Evolutionary conservation across 2,888 invertebrate species (phyloP).

Genomic region (Orchesellides sinensis): DNA sequence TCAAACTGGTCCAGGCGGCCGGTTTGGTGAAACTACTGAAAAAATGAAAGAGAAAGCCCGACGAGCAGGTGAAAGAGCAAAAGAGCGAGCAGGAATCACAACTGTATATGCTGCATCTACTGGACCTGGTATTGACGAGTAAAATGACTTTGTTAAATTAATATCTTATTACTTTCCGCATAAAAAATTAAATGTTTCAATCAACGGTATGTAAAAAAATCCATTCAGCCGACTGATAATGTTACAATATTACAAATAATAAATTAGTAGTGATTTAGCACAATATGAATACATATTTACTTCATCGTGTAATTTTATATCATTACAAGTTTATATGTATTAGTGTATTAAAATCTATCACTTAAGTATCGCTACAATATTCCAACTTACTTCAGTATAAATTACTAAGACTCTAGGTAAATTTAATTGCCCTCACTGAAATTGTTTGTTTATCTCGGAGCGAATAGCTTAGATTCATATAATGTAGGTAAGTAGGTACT

Average conservation of each 20-base stretch:
- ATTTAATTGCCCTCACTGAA: too few species aligned
- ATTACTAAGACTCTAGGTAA: too few species aligned
- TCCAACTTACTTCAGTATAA: too few species aligned
- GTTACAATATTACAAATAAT: neutral
- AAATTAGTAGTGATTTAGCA: neutral
- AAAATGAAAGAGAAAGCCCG: constrained; percentile 89
- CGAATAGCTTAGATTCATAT: too few species aligned
- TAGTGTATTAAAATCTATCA: too few species aligned
- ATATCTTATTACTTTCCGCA: neutral
- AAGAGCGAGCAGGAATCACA: constrained; percentile 78
- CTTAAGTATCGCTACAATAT: too few species aligned
- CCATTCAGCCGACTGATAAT: neutral
- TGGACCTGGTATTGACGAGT: constrained; percentile 20
- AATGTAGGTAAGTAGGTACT: too few species aligned
- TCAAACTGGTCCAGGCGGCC: constrained; percentile 52
- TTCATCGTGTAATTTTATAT: neutral
- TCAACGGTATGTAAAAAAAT: neutral
- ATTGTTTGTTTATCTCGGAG: too few species aligned
- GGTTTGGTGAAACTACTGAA: constrained; percentile 77
- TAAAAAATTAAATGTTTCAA: neutral
- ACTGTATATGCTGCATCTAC: constrained; percentile 58
- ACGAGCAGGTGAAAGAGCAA: constrained; percentile 89
- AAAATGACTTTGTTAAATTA: neutral
- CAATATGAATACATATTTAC: neutral
- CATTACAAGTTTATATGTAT: neutral